A percentile compares a stretch with the other conserved stretches of the same genome.
Evolutionary conservation across 2,888 invertebrate genomes (phyloP).

Genomic region (Apamea epomidion): DNA sequence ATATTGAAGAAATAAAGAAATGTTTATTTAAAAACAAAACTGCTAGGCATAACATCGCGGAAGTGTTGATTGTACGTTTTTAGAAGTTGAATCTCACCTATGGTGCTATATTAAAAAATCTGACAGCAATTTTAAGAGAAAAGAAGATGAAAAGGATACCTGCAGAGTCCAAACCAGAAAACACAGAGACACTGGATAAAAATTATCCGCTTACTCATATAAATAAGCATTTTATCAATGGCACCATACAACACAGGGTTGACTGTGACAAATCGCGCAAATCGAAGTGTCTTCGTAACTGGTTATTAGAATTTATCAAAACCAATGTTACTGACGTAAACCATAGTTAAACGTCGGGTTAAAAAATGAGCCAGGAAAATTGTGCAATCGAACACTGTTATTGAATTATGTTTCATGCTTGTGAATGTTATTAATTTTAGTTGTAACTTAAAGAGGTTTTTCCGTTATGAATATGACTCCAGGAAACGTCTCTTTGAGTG

Average conservation of each 20-base stretch:
- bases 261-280: conserved; percentile 74
- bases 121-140: neutral
- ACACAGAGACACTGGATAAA: conserved; percentile 35
- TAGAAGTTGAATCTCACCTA: neutral
- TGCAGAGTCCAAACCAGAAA: neutral
- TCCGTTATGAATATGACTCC: conserved; percentile 35
- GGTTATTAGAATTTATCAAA: conserved; percentile 84
- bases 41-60: neutral
- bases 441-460: conserved; percentile 40
- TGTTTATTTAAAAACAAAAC: conserved; percentile 15
- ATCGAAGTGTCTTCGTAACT: conserved; percentile 68
- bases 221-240: conserved; percentile 58
- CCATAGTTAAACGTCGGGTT: conserved; percentile 75
- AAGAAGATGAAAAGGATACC: neutral
- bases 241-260: conserved; percentile 52
- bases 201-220: conserved; percentile 38
- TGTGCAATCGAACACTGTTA: conserved; percentile 65
- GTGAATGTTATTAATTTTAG: conserved; percentile 57
- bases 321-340: conserved; percentile 76
- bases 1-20: neutral
- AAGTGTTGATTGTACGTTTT: neutral
- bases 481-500: conserved; percentile 13
- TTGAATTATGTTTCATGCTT: conserved; percentile 62
- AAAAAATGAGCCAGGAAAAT: conserved; percentile 77
- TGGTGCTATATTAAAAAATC: neutral